phyloP scores from a whole-genome alignment of 2,888 invertebrate species.

The Apotomis betuletana region DNA sequence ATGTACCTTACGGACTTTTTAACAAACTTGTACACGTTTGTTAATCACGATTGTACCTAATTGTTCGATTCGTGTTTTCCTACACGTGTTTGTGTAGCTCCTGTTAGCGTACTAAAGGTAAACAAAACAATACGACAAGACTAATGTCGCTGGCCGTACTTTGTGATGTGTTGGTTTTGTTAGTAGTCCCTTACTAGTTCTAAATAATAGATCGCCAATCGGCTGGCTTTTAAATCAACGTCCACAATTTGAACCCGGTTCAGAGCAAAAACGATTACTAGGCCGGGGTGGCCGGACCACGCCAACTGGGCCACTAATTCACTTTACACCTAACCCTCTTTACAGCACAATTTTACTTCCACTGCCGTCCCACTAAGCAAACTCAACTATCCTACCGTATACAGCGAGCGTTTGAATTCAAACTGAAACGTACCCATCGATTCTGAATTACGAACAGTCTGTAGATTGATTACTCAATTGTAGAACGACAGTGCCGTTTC shows the following conservation, averaged over 20 bases:
- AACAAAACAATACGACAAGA: background rate
- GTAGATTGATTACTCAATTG: slow-evolving; percentile 44
- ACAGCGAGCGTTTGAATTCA: slow-evolving; percentile 12
- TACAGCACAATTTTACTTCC: slow-evolving; percentile 30
- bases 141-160: background rate
- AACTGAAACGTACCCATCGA: slow-evolving; percentile 33
- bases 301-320: slow-evolving; percentile 43
- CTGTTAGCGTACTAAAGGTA: too few species aligned
- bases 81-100: too few species aligned
- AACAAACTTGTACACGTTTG: too few species aligned
- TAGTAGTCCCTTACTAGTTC: background rate
- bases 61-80: too few species aligned
- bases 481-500: slow-evolving; percentile 44
- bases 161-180: background rate
- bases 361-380: slow-evolving; percentile 18
- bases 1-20: too few species aligned
- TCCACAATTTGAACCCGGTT: slow-evolving; percentile 38
- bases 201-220: slow-evolving; percentile 11
- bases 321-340: slow-evolving; percentile 41
- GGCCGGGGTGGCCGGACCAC: slow-evolving; percentile 36
- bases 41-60: too few species aligned
- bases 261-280: slow-evolving; percentile 43
- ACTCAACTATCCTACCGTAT: slow-evolving; percentile 8
- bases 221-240: slow-evolving; percentile 41
- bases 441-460: slow-evolving; percentile 36